Evolutionary conservation across 2,797 vertebrate genomes (phyloP), one percentile per base, ranked within the genome.

Genomic region (Carapus acus): DNA sequence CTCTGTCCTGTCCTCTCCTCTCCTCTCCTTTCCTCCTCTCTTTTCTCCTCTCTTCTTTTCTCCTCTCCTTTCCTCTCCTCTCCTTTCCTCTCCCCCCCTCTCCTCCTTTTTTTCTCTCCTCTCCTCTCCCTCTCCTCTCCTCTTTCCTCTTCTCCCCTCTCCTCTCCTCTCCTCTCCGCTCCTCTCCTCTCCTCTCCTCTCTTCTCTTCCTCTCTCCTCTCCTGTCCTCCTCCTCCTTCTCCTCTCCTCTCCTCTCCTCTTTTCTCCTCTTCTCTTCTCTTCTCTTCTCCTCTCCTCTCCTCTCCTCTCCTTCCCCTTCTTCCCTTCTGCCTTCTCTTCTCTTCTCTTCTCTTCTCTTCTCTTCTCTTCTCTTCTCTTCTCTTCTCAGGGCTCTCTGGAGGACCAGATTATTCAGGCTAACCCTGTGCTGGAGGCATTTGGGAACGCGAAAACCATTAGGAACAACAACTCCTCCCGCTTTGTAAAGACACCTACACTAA

Each of bases 401-500:
- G 82, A 88, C 71, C 74, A 87, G 76, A 85, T 87, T 72, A 84
- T 79, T 66, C 83, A 86, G 76, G 79, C 85, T 39, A 85, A 85
- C 62, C 77, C 85, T 13, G 78, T 84, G 59, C 68, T 86, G 43
- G 80, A 88, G 71, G 79, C 82, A 40, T 88, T 86, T 9, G 77
- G 85, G 8, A 89, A 89, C 0, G 76, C 85, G 65, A 84, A 89
- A 81, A 89, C 84, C 4, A 82, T 7, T 4, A 86, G 85, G 62
- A 90, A 90, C 73, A 89, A 89, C 58, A 88, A 85, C 60, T 87
- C 84, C 8, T 89, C 78, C 16, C 41, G 53, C 46, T 89, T 89
- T 42, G 49, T 80, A 79, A 77, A 78, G 29, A 53, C 4, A 33
- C 9, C 22, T 16, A 29, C 15, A 20, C n/a, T n/a, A n/a, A n/a